Base-by-base conservation (phyloP, 2,888 invertebrate species). In the Apeira syringaria region DNA sequence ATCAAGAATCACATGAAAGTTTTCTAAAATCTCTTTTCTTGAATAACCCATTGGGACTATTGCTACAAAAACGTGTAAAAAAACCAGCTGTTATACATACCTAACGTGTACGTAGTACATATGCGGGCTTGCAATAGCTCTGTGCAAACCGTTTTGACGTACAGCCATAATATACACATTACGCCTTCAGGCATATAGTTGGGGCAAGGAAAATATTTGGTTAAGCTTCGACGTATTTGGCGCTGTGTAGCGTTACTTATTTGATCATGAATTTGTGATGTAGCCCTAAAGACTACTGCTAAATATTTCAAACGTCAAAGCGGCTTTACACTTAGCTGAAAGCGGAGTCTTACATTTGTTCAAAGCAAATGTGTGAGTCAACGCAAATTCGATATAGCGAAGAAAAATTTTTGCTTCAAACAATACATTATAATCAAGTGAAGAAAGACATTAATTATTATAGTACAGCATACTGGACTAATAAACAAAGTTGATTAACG, bases 191-290 rank as follows among this genome's bases (percentile, higher is more conserved):
- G 32, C 28, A 13, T 34, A 26, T 5, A 32, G 25, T 15, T 5
- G 10, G 29, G 27, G 8, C 31, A 17, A 35, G n/a, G 34, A 39
- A 39, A 48, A 44, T 29, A 34, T 44, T 44, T 34, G 20, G 33
- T 20, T 43, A 32, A 25, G 10, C 33, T 18, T 12, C 25, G 18
- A 38, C 25, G 36, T 33, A 20, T 20, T 38, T 29, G 10, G 11
- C 38, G 38, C 44, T 33, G 25, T 22, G 10, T 6, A 25, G 17
- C 28, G 33, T 26, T 10, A 12, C 29, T 36, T 43, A 38, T 38
- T 44, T 44, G 38, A 38, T 44, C 44, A 44, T 44, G 29, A 33
- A 44, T 44, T 28, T 8, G 20, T 44, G 24, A 44, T 44, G 38
- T 24, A 18, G 32, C 29, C 37, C 25, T 30, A 28, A 38, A 43